Base-by-base conservation (phyloP, 1,140 invertebrate genomes). In the Nilaparvata lugens region DNA sequence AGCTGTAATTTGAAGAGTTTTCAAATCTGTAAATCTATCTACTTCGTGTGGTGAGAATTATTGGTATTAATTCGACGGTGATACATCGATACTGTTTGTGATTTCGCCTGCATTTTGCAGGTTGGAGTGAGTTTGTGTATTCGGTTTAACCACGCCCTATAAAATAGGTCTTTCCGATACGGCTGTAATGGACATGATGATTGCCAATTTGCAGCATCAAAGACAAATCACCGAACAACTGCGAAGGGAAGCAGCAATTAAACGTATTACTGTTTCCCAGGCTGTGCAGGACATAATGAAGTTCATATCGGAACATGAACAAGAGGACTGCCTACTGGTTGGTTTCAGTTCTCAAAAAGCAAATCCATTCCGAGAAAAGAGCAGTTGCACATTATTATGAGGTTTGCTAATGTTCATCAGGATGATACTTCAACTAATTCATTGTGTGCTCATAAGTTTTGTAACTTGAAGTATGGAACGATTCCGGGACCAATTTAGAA, bases 351-450 rank as follows among this genome's bases (percentile, higher is more conserved):
- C 89, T 62, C 94, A 97, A 73, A 95, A 95, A 74, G 91, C 95
- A 7, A 98, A 98, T 79, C 95, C 95, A 28, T 98, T 97, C 82
- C 85, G 94, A 69, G 95, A 98, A 76, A 97, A 97, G 76, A 94
- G 89, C 67, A 89, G 90, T 48, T 97, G 94, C 78, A 82, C 81
- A 59, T 78, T 95, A 69, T 80, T 95, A 23, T 48, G 45, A 48
- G 45, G 21, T 23, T 48, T 48, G 21, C 16, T 48, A 35, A 35
- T 35, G 31, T 6, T 35, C 31, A 35, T 35, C 31, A 35, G 9
- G 13, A 35, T 35, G 31, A 35, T 35, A 35, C 31, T 35, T 28
- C 28, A 35, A 35, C 28, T 28, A 28, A 28, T 4, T 28, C 9
- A 35, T 35, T 35, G 31, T 35, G 31, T 35, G 31, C 13, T 35